Evolutionary conservation across 1,140 invertebrate species (phyloP), one percentile per base, ranked within the genome.

Genomic region (Triops cancriformis): DNA sequence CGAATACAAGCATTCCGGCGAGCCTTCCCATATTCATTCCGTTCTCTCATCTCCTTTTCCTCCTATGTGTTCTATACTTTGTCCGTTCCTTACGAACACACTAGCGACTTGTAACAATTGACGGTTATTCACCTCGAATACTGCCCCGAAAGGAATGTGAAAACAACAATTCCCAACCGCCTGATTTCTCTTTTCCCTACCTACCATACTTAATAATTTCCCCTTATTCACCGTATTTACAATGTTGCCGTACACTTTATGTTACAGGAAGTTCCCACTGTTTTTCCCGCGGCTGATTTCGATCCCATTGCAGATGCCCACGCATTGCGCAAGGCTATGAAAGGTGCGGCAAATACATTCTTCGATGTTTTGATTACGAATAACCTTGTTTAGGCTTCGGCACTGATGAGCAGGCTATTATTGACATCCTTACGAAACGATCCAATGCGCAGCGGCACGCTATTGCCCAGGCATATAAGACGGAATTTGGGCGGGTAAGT

Each of bases 391-490:
- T 64, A 64, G 77, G 90, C 31, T 90, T 91, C 80, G 91, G 94
- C 27, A 95, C 93, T 0, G 92, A 96, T 86, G 94, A 96, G 82
- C 88, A 92, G 80, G 86, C 90, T 0, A 90, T 96, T 51, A 94
- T 94, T 72, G 88, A 91, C 79, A 88, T 95, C 41, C 85, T 96
- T 73, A 88, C 90, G 10, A 89, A 90, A 81, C 86, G 94, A 37
- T 89, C 86, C 14, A 94, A 92, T 84, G 82, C 87, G 72, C 93
- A 96, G 83, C 87, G 95, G 74, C 88, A 90, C 82, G 88, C 93
- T 83, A 93, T 95, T 80, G 86, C 87, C 1, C 74, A 83, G 1
- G 87, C 89, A 72, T 95, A 92, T 83, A 94, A 95, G 85, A 90
- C 90, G 23, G 88, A 92, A 83, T 95, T 91, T 86, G 93, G 93